Base-by-base conservation (phyloP, 1,140 invertebrate genomes). In the Aphaenogaster floridana region DNA sequence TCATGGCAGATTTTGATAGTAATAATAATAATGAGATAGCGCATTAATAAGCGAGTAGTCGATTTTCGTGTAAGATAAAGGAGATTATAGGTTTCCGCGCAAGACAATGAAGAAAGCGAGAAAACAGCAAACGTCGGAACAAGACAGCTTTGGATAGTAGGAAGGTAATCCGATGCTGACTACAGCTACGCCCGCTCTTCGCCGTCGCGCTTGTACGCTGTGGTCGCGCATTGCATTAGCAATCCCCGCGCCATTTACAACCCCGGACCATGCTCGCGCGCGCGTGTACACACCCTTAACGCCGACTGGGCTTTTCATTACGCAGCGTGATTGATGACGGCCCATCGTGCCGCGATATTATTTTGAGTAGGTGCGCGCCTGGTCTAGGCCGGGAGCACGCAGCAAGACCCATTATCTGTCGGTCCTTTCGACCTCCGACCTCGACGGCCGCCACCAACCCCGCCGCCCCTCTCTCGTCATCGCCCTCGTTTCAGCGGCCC, bases 291-390 rank as follows among this genome's bases (percentile, higher is more conserved):
- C 57, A 69, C 74, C 87, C 81, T 89, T 86, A 91, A 86, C 69
- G 54, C 63, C 64, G 13, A 34, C 61, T 64, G 36, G 86, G 89
- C 89, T 92, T 92, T 92, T 92, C 91, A 92, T 92, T 89, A 89
- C 64, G 57, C 64, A 59, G 34, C 61, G 76, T 92, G 91, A 92
- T 92, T 91, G 91, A 92, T 92, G 91, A 91, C 81, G 54, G 34
- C 50, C 68, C 68, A 87, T 91, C 87, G 84, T 77, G 45, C 45
- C 64, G 80, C 87, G 87, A 91, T 91, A 91, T 91, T 91, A 91
- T 91, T 91, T 91, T 85, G 72, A 91, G 89, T 91, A 86, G 89
- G 76, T 86, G 63, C 69, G 61, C 48, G 78, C 36, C 15, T 21
- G 36, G 50, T 68, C 81, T 86, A 91, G 72, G 8, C 86, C 71